These are phyloP conservation scores for Cataglyphis altisquamis DNA, from an alignment of 2,888 invertebrate genomes.

Conservation along the genomic window DNA sequence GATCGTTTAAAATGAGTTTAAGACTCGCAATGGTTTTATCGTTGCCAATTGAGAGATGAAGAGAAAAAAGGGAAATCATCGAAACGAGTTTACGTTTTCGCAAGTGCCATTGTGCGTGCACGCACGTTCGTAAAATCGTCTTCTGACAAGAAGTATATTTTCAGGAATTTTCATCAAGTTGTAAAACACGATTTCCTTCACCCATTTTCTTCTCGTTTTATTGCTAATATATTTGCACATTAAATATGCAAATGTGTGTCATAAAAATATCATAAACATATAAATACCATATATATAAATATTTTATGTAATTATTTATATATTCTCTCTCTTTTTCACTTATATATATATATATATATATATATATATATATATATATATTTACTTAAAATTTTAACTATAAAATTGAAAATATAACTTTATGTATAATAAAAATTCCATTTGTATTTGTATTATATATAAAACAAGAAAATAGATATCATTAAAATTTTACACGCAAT, in stretches of 20 bases:
- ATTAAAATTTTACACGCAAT: slow-evolving; percentile 14
- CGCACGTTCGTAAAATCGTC: slow-evolving; percentile 51
- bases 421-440: neutral
- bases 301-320: neutral
- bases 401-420: slow-evolving; percentile 6
- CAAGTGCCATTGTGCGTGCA: slow-evolving; percentile 49
- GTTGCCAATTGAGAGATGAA: neutral
- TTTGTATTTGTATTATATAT: neutral
- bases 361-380: neutral
- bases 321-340: neutral
- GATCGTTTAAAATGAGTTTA: neutral
- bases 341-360: neutral
- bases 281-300: neutral
- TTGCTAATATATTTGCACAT: slow-evolving; percentile 15
- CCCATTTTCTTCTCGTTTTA: slow-evolving; percentile 8
- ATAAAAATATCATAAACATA: neutral
- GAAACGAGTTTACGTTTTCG: slow-evolving; percentile 59
- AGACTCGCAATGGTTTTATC: neutral
- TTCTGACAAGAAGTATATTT: slow-evolving; percentile 18
- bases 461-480: neutral
- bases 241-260: neutral
- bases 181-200: slow-evolving; percentile 26
- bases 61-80: slow-evolving; percentile 55
- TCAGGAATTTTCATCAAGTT: slow-evolving; percentile 13
- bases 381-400: neutral